Percentiles rank a stretch among this genome's conserved stretches.
Evolutionary conservation across 1,140 invertebrate species (phyloP).

Genomic region (Vanessa atalanta): DNA sequence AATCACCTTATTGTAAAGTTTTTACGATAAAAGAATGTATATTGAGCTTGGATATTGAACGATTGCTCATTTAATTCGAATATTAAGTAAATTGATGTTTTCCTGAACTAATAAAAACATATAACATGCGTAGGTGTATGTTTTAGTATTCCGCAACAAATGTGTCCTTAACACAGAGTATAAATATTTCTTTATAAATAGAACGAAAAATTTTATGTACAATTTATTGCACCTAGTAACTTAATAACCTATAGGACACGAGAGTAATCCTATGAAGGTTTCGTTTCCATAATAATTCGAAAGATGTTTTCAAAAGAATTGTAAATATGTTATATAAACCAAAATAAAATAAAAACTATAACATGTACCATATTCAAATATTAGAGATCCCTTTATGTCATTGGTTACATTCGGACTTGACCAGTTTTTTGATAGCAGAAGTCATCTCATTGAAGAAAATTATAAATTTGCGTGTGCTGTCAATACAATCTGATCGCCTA

Average conservation of each 20-base stretch:
- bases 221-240: not conserved
- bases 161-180: not conserved
- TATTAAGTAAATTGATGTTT: slow-evolving; percentile 19
- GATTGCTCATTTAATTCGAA: slow-evolving; percentile 47
- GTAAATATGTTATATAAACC: not conserved
- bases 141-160: not conserved
- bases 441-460: slow-evolving; percentile 34
- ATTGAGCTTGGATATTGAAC: slow-evolving; percentile 33
- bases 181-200: not conserved
- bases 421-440: slow-evolving; percentile 33
- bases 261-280: too few species aligned
- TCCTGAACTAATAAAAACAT: slow-evolving; percentile 2
- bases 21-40: slow-evolving; percentile 61
- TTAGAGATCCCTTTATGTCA: not conserved
- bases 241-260: too few species aligned
- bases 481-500: slow-evolving; percentile 41
- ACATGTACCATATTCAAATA: not conserved
- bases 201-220: not conserved
- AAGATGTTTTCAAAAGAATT: too few species aligned
- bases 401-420: not conserved
- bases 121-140: slow-evolving; percentile 15
- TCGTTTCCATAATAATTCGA: too few species aligned
- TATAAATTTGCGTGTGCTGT: slow-evolving; percentile 37
- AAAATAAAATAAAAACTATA: not conserved
- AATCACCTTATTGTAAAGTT: slow-evolving; percentile 68